Evolutionary conservation across 2,797 vertebrate genomes (phyloP).

Genomic region (Scleropages formosus): DNA sequence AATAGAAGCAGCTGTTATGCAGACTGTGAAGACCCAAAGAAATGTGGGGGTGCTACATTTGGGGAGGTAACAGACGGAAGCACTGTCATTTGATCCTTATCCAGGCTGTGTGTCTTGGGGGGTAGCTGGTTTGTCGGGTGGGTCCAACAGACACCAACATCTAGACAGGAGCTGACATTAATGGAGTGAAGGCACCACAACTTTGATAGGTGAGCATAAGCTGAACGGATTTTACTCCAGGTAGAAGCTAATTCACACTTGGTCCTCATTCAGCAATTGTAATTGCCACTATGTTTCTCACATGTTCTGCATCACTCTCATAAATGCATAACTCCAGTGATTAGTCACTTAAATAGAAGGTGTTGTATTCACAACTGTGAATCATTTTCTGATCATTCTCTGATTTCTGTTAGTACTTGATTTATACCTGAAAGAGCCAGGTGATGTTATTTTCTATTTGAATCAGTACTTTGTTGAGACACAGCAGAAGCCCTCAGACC

Average conservation of each 20-base stretch:
- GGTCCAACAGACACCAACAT: too few species aligned
- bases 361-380: neutral
- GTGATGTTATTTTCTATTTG: too few species aligned
- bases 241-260: neutral
- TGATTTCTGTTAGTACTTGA: neutral
- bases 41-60: neutral
- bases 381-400: neutral
- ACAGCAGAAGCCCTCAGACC: too few species aligned
- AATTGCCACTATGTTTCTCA: too few species aligned
- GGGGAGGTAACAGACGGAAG: neutral
- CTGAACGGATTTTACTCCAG: neutral
- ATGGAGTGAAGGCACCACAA: neutral
- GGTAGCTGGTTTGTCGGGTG: constrained; percentile 5
- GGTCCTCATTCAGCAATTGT: neutral
- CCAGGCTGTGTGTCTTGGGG: neutral
- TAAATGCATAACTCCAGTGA: neutral
- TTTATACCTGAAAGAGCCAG: neutral
- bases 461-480: too few species aligned
- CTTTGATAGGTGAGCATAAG: neutral
- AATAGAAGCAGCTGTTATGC: constrained; percentile 27
- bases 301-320: too few species aligned
- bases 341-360: too few species aligned
- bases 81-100: neutral
- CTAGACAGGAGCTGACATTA: neutral
- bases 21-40: constrained; percentile 3